Base-by-base conservation (phyloP, 2,113 vertebrate genomes). In the Ailuropoda melanoleuca region DNA sequence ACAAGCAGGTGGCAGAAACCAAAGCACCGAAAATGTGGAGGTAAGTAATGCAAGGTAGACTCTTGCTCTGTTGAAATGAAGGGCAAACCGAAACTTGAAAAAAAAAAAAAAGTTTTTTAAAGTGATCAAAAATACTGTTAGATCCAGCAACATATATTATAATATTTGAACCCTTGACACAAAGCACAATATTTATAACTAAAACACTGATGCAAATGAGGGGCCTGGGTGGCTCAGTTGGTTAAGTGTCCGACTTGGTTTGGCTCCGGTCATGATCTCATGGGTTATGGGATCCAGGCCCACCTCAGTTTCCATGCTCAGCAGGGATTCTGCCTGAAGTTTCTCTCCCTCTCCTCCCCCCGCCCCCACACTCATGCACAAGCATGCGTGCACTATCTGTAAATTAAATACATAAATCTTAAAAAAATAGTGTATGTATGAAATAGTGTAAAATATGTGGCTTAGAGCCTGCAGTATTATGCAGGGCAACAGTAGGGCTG, bases 401-500 rank as follows among this genome's bases (percentile, higher is more conserved):
- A 68, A 68, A 31, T 37, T 68, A 68, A 37, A 68, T n/a, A 68
- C 10, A 37, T 68, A n/a, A 68, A 10, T 37, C n/a, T 68, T 62
- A 37, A 0, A 21, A 68, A n/a, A 66, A 37, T 72, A 48, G 87
- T 21, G 29, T 6, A 56, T 55, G 23, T 17, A 18, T 21, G 15
- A 24, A 78, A 58, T 48, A 83, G 12, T 48, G 15, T 50, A 56
- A 34, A 84, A 80, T 81, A 48, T n/a, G 37, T 46, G 60, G 4
- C 1, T 62, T 75, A 34, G 46, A 64, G 2, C 19, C 31, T 34
- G 1, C 39, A 29, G 24, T 1, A 56, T 75, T 48, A 46, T 24
- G 4, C 11, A 43, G 10, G 3, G 5, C 7, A 17, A 15, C 1
- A 29, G 1, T 1, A 64, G 3, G 14, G 7, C 13, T 2, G 0